Evolutionary conservation across 2,888 invertebrate genomes (phyloP).

Genomic region (Sinopyrophorus schimmeli): DNA sequence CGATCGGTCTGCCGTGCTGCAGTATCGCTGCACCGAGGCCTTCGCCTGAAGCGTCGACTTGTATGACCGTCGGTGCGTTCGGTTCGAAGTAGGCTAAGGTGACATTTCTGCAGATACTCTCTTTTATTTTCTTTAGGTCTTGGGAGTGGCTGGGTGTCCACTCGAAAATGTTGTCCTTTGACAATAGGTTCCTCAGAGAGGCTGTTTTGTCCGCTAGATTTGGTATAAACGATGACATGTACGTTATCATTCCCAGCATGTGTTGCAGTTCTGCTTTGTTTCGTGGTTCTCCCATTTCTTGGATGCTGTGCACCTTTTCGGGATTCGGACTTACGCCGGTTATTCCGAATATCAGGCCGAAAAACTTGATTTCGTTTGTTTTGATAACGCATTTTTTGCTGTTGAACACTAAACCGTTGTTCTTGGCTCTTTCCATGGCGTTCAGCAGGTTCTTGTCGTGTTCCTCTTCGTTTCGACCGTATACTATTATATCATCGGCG

Average conservation of each 20-base stretch:
- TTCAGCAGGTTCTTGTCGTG: no score
- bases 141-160: no score
- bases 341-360: background rate
- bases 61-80: background rate
- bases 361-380: background rate
- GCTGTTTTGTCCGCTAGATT: background rate
- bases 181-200: background rate
- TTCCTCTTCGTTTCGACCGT: constrained; percentile 2
- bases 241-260: background rate
- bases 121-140: no score
- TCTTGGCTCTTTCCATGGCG: background rate
- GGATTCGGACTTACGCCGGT: no score
- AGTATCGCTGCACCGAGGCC: background rate
- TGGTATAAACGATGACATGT: background rate
- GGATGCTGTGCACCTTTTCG: no score
- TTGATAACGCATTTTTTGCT: background rate
- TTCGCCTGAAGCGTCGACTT: background rate
- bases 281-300: background rate
- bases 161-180: no score
- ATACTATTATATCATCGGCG: constrained; percentile 12
- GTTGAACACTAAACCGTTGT: background rate
- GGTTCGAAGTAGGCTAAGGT: background rate
- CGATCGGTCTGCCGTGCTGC: background rate
- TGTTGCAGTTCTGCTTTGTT: background rate
- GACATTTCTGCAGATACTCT: no score